Evolutionary conservation across 2,888 invertebrate genomes (phyloP).

Genomic region (Pecten maximus): DNA sequence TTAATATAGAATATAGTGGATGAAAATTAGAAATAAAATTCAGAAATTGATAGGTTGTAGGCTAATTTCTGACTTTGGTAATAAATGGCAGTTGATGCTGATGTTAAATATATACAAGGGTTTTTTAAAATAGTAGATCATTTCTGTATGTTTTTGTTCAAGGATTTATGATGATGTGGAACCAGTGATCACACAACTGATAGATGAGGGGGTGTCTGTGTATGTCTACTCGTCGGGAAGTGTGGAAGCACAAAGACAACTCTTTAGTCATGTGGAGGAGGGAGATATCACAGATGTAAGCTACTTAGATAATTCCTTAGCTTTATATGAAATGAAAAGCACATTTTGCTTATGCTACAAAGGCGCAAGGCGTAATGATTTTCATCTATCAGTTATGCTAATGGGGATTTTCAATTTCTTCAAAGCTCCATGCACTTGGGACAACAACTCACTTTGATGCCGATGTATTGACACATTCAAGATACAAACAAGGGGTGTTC

Average conservation of each 20-base stretch:
- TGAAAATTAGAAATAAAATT: neutral
- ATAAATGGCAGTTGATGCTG: neutral
- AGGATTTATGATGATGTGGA: conserved; percentile 95
- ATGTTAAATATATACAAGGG: neutral
- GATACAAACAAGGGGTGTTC: no score
- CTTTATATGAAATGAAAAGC: neutral
- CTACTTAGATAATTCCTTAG: conserved; percentile 49
- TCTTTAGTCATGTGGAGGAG: conserved; percentile 89
- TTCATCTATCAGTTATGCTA: neutral
- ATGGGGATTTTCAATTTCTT: no score
- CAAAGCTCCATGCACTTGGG: no score
- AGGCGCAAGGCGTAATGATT: neutral
- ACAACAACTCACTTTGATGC: no score
- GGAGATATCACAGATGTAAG: conserved; percentile 89
- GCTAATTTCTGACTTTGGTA: neutral
- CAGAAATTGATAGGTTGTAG: neutral
- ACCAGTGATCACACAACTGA: conserved; percentile 89
- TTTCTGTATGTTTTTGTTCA: conserved; percentile 77
- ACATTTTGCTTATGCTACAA: neutral
- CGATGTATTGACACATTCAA: no score
- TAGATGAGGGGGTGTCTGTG: conserved; percentile 87
- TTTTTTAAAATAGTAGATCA: neutral
- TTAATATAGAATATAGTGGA: no score
- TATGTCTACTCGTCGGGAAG: conserved; percentile 97
- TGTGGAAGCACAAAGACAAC: conserved; percentile 93